Evolutionary conservation across 2,797 vertebrate genomes (phyloP).

Genomic region (Manis javanica): DNA sequence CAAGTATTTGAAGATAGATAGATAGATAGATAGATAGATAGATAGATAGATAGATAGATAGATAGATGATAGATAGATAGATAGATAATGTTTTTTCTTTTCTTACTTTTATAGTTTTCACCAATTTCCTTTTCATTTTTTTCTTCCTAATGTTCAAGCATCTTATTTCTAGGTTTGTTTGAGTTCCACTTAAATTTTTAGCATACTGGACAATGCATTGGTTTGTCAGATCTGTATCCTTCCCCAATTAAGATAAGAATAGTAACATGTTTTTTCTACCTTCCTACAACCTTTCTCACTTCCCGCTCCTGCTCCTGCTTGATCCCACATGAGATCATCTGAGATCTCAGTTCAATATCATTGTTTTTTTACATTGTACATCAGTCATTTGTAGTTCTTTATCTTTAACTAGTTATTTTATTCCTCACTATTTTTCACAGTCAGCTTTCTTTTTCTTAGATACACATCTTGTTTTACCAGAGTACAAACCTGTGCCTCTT

Average conservation of each 20-base stretch:
- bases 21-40: no score
- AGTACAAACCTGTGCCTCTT: background rate
- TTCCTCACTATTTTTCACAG: background rate
- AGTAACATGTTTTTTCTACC: background rate
- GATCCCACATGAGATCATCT: background rate
- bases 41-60: no score
- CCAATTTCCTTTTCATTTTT: background rate
- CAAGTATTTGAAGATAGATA: background rate
- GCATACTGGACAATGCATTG: background rate
- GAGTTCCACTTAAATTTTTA: background rate
- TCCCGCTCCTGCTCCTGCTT: background rate
- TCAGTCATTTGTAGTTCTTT: background rate
- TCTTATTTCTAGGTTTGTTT: background rate
- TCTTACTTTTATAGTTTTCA: background rate
- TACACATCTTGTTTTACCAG: background rate
- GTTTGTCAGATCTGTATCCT: background rate
- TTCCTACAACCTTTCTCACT: background rate
- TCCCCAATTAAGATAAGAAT: background rate
- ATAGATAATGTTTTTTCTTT: background rate
- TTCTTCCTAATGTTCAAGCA: background rate
- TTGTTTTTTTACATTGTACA: background rate
- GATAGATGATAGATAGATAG: no score
- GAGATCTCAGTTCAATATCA: background rate
- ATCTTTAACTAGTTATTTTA: background rate
- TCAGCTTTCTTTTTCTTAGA: background rate